Conservation (phyloP, 2,797 vertebrate genomes). For the Rhyacichthys aspro region DNA sequence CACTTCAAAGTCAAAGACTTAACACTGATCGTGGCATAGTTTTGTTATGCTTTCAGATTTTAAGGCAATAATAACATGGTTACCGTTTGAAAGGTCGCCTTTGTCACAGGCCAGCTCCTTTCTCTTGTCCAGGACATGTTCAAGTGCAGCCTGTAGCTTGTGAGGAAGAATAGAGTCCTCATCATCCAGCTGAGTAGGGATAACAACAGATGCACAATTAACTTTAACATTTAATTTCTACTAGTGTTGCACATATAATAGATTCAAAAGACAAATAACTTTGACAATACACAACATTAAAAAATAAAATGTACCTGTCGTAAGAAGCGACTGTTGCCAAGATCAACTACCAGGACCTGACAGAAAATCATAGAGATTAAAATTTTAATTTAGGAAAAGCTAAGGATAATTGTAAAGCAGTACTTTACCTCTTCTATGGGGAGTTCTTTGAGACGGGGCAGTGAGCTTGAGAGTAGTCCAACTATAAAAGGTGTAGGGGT, state of each 20-base stretch:
- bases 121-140: slow-evolving; percentile 94
- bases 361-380: slow-evolving; percentile 23
- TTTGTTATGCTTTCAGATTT: too few species aligned
- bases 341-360: slow-evolving; percentile 96
- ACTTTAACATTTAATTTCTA: neutral
- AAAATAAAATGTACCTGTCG: slow-evolving; percentile 84
- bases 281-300: neutral
- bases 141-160: slow-evolving; percentile 94
- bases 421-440: slow-evolving; percentile 92
- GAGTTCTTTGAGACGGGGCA: slow-evolving; percentile 91
- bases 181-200: slow-evolving; percentile 88
- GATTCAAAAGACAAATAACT: too few species aligned
- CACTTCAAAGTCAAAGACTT: too few species aligned
- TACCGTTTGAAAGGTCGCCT: slow-evolving; percentile 82
- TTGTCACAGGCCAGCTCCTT: slow-evolving; percentile 89
- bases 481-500: slow-evolving; percentile 96
- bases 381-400: too few species aligned
- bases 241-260: too few species aligned
- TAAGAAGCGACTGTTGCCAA: slow-evolving; percentile 93
- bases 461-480: slow-evolving; percentile 93
- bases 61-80: slow-evolving; percentile 1
- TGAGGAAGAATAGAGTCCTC: slow-evolving; percentile 97
- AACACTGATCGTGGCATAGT: too few species aligned
- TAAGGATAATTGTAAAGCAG: too few species aligned
- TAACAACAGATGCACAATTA: slow-evolving; percentile 13